phyloP scores from a whole-genome alignment of 2,888 invertebrate species.

The Arrhopalites spinosus region DNA sequence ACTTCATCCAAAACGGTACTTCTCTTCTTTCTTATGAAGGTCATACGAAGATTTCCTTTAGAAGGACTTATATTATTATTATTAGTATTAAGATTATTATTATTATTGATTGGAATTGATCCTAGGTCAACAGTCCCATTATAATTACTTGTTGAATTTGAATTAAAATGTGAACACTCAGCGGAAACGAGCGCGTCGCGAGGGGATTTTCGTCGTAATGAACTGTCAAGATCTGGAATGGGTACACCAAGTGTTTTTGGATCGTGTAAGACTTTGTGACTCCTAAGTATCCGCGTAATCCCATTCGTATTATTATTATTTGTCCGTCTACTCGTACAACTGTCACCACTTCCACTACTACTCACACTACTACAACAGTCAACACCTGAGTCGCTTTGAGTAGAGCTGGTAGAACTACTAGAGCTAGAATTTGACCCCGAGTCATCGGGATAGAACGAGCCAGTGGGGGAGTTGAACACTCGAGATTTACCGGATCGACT shows the following conservation, averaged over 20 bases:
- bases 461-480: conserved; percentile 21
- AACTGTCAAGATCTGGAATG: conserved; percentile 19
- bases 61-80: conserved; percentile 3
- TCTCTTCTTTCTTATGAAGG: conserved; percentile 83
- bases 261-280: conserved; percentile 65
- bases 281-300: conserved; percentile 68
- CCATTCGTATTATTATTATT: conserved; percentile 60
- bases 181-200: conserved; percentile 23
- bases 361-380: conserved; percentile 48
- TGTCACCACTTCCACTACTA: not conserved
- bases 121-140: not conserved
- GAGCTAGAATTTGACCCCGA: conserved; percentile 54
- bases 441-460: conserved; percentile 46
- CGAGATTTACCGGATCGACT: conserved; percentile 25
- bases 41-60: conserved; percentile 61
- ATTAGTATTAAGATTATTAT: not conserved
- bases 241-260: conserved; percentile 35
- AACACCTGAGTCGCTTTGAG: conserved; percentile 55
- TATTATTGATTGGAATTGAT: conserved; percentile 12
- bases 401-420: conserved; percentile 46
- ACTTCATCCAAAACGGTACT: conserved; percentile 84
- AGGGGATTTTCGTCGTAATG: conserved; percentile 35
- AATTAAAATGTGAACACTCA: conserved; percentile 10
- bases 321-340: conserved; percentile 6
- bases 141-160: not conserved